phyloP scores from a whole-genome alignment of 2,113 vertebrate species.

The Agapornis roseicollis region DNA sequence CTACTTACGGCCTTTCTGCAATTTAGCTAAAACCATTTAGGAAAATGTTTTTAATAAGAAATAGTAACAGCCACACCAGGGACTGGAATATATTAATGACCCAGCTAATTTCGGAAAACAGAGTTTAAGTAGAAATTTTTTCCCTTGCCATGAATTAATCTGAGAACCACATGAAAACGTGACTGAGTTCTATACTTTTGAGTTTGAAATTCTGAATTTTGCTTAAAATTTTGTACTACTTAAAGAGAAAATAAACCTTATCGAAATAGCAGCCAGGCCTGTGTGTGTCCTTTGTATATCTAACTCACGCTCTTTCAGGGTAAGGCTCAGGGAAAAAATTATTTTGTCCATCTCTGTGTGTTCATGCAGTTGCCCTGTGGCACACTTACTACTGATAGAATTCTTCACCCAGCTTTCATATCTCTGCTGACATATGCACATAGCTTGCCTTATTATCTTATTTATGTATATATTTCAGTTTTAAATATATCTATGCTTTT shows the following conservation, averaged over 20 bases:
- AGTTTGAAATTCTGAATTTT: background rate
- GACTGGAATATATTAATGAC: background rate
- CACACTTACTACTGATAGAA: background rate
- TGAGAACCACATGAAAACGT: background rate
- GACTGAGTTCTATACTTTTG: background rate
- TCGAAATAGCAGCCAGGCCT: background rate
- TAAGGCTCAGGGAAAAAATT: background rate
- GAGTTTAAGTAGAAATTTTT: background rate
- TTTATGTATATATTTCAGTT: slow-evolving; percentile 11
- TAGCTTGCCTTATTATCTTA: background rate
- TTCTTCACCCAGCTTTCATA: background rate
- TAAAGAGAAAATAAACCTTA: background rate
- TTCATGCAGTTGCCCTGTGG: background rate
- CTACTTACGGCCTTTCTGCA: fast-evolving
- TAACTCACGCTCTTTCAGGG: fast-evolving
- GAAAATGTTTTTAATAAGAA: background rate
- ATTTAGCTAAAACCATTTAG: background rate
- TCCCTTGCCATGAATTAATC: background rate
- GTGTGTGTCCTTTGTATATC: background rate
- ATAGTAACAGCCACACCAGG: background rate
- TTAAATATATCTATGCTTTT: background rate
- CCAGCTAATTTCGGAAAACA: background rate
- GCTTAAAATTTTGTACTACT: background rate
- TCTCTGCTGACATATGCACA: background rate
- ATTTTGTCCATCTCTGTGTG: background rate